These are phyloP conservation scores for Galerucella calmariensis DNA, from an alignment of 2,888 invertebrate genomes.

Conservation along the genomic window DNA sequence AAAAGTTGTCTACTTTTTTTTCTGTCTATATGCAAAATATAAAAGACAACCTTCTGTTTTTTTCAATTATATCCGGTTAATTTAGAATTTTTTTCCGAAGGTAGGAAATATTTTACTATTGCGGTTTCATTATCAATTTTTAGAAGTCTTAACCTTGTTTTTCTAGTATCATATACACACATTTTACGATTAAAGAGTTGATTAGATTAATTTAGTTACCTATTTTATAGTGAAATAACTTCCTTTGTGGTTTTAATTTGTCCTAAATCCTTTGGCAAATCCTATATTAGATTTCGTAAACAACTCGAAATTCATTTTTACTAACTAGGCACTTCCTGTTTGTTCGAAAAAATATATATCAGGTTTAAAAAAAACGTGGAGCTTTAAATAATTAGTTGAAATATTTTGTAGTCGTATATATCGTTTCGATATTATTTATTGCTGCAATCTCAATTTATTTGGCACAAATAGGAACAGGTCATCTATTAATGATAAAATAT, in stretches of 20 bases:
- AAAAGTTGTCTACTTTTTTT: no score
- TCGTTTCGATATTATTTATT: slow-evolving; percentile 12
- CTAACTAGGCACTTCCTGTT: slow-evolving; percentile 12
- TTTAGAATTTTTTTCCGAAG: neutral
- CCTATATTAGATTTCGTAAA: neutral
- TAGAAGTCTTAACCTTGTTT: slow-evolving; percentile 1
- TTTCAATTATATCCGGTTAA: no score
- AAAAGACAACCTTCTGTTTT: neutral
- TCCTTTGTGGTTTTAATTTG: slow-evolving; percentile 14
- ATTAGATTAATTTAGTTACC: slow-evolving; percentile 12
- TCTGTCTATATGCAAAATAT: neutral
- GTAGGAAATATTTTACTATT: neutral
- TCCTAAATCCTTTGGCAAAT: slow-evolving; percentile 12
- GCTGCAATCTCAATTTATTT: slow-evolving; percentile 1
- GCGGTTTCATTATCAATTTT: slow-evolving; percentile 4
- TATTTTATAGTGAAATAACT: slow-evolving; percentile 9
- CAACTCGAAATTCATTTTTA: neutral
- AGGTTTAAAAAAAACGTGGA: neutral
- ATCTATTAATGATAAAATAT: slow-evolving; percentile 11
- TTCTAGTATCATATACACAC: neutral
- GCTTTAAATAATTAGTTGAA: neutral
- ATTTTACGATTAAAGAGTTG: slow-evolving; percentile 1
- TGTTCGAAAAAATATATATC: neutral
- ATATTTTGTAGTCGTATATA: neutral
- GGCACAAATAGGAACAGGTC: slow-evolving; percentile 18